Percentiles rank a stretch among this genome's conserved stretches.
These are phyloP conservation scores for Podarcis cretensis DNA, from an alignment of 2,113 vertebrate genomes.

Conservation along the genomic window DNA sequence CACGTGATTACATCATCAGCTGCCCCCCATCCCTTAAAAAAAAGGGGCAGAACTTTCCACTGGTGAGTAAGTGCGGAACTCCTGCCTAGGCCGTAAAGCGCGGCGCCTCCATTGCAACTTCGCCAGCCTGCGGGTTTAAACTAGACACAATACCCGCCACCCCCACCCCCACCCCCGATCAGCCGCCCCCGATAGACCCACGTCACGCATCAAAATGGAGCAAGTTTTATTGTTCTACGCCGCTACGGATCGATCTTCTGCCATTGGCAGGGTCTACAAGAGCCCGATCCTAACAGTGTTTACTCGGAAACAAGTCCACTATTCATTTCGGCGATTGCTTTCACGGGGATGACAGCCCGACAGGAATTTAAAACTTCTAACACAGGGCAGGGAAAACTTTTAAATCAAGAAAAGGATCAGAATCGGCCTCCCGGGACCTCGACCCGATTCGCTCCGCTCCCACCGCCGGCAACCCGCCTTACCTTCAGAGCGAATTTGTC, in stretches of 20 bases:
- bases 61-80: background rate
- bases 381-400: background rate
- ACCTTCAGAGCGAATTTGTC: slow-evolving; percentile 95
- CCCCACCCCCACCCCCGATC: background rate
- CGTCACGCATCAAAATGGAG: background rate
- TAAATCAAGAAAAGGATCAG: too few relatives aligned
- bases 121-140: background rate
- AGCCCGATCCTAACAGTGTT: background rate
- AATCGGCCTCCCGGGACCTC: background rate
- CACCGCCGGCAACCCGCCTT: background rate
- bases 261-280: too few relatives aligned
- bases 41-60: background rate
- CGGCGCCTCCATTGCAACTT: background rate
- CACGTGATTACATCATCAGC: background rate
- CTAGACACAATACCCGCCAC: background rate
- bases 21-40: background rate
- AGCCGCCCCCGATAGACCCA: background rate
- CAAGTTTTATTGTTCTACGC: background rate
- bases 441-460: background rate
- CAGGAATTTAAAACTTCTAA: background rate
- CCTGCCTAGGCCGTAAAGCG: background rate
- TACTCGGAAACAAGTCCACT: background rate
- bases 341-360: background rate
- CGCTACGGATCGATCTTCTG: background rate
- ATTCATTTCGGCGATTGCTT: background rate